Base-by-base conservation (phyloP, 2,888 invertebrate genomes). In the Temnothorax rugatulus region DNA sequence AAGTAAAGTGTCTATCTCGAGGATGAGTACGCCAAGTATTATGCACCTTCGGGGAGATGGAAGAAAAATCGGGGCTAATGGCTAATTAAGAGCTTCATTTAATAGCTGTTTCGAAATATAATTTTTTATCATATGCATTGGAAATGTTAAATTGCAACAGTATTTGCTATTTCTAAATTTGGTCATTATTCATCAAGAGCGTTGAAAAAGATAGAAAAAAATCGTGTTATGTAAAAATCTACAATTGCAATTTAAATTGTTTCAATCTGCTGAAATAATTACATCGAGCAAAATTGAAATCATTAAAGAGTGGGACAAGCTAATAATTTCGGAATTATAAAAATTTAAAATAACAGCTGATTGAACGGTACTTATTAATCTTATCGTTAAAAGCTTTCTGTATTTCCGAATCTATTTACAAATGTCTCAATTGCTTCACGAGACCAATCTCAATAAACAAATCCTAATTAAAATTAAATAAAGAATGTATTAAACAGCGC, bases 21-120 rank as follows among this genome's bases (percentile, higher is more conserved):
- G 29, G 13, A 38, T 47, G 11, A 52, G 3, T 66, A 50, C 25
- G 38, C 11, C 9, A n/a, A 21, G n/a, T n/a, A 54, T 64, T 5
- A 41, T 50, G n/a, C 18, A n/a, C 29, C 34, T 29, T 59, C 41
- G 41, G 25, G 5, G 5, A 76, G 34, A 41, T 15, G 2, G 13
- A 47, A 47, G 47, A 59, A 79, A 79, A 79, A 71, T 71, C 34
- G 21, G 59, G 69, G 69, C 44, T 44, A 69, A 66, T 64, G 50
- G 18, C 15, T n/a, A 29, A 68, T 68, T 4, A 18, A 4, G n/a
- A 68, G 25, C n/a, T 77, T 25, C n/a, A 41, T n/a, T 68, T 54
- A 50, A 44, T 13, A n/a, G 52, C n/a, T 34, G 15, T 63, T 34
- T 75, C n/a, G 50, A 79, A 69, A 71, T 38, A 69, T 69, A 7